phyloP scores from a whole-genome alignment of 35 echinoderm and acorn worm genomes.

The Strongylocentrotus purpuratus region DNA sequence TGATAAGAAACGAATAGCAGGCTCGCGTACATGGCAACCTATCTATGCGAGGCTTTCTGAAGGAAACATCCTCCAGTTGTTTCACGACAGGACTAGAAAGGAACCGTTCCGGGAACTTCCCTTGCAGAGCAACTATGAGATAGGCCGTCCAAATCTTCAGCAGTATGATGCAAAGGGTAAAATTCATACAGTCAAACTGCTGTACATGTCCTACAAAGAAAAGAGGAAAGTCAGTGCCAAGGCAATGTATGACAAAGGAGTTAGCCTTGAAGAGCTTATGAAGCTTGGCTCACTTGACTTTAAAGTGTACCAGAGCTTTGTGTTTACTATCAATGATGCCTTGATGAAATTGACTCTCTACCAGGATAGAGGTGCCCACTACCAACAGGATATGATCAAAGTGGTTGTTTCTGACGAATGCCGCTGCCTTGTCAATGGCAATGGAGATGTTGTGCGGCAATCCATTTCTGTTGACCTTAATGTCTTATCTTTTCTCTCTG shows the following conservation, averaged over 20 bases:
- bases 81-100: constrained; percentile 44
- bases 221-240: constrained; percentile 64
- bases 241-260: constrained; percentile 58
- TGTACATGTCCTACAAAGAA: constrained; percentile 92
- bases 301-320: constrained; percentile 71
- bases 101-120: constrained; percentile 92
- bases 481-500: constrained; percentile 84
- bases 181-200: constrained; percentile 91
- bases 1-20: constrained; percentile 89
- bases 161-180: constrained; percentile 78
- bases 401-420: constrained; percentile 76
- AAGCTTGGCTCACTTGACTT: constrained; percentile 80
- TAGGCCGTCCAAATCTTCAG: constrained; percentile 69
- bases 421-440: constrained; percentile 60
- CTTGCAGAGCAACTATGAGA: constrained; percentile 90
- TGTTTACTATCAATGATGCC: constrained; percentile 74
- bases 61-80: constrained; percentile 82
- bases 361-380: constrained; percentile 70
- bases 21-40: constrained; percentile 86
- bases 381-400: constrained; percentile 80
- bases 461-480: constrained; percentile 71
- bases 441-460: constrained; percentile 75
- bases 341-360: constrained; percentile 85
- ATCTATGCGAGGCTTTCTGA: constrained; percentile 81
- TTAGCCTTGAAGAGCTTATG: constrained; percentile 65